These are phyloP conservation scores for Pogonognathellus flavescens DNA, from an alignment of 1,140 invertebrate species.

Conservation along the genomic window DNA sequence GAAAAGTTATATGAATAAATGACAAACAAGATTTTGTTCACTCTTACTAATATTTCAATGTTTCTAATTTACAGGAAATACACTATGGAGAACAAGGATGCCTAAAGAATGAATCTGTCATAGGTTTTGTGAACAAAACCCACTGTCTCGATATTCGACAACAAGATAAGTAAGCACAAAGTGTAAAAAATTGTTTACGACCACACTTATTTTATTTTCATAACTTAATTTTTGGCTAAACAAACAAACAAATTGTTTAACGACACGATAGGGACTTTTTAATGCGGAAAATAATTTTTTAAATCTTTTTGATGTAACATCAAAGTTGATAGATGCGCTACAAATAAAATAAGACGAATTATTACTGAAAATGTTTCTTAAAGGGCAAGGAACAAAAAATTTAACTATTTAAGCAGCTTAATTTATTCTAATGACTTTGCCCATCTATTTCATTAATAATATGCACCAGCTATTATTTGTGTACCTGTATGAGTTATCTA, in stretches of 20 bases:
- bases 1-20: not conserved
- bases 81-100: constrained; percentile 65
- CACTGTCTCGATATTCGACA: constrained; percentile 35
- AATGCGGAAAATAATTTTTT: no score
- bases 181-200: not conserved
- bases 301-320: no score
- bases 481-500: no score
- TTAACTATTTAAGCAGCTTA: no score
- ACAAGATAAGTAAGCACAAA: constrained; percentile 55
- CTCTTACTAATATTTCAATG: not conserved
- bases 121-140: not conserved
- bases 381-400: no score
- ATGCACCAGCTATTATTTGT: no score
- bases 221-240: not conserved
- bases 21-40: not conserved
- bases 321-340: no score
- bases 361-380: no score
- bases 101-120: constrained; percentile 52
- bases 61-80: constrained; percentile 61
- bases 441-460: no score
- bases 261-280: not conserved
- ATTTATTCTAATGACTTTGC: no score
- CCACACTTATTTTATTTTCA: no score
- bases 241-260: not conserved
- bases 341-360: no score